Evolutionary conservation across 2,113 vertebrate genomes (phyloP).

Genomic region (Ondatra zibethicus): DNA sequence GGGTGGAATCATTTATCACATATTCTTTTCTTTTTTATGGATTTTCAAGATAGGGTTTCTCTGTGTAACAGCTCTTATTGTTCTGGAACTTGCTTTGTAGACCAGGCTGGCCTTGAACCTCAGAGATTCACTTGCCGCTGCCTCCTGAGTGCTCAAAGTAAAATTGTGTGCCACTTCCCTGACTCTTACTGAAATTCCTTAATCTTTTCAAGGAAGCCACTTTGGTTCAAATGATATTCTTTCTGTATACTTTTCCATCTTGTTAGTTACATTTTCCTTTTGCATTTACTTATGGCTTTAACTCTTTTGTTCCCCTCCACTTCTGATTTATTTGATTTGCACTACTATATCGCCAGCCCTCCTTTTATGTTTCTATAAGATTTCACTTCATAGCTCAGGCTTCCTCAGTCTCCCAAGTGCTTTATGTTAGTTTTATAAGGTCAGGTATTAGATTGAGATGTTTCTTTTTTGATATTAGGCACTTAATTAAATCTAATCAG

Average conservation of each 20-base stretch:
- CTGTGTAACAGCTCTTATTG: not conserved
- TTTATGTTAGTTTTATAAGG: not conserved
- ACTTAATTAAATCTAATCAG: not conserved
- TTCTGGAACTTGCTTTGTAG: not conserved
- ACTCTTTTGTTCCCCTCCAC: not conserved
- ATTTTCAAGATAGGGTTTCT: not conserved
- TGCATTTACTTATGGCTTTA: not conserved
- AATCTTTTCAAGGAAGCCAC: not conserved
- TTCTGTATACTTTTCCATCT: not conserved
- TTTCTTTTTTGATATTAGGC: not conserved
- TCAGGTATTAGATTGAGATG: not conserved
- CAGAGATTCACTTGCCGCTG: not conserved
- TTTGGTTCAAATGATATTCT: not conserved
- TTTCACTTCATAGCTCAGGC: not conserved
- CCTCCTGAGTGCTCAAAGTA: not conserved
- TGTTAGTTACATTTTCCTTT: not conserved
- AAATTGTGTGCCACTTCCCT: not conserved
- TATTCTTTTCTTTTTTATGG: not conserved
- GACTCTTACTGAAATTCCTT: not conserved
- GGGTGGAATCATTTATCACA: no score
- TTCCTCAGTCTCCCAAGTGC: not conserved
- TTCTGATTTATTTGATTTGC: not conserved
- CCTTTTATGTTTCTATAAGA: not conserved
- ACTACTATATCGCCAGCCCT: not conserved
- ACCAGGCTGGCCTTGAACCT: not conserved